Base-by-base conservation (phyloP, 2,797 vertebrate species). In the Acanthurus lineatus region DNA sequence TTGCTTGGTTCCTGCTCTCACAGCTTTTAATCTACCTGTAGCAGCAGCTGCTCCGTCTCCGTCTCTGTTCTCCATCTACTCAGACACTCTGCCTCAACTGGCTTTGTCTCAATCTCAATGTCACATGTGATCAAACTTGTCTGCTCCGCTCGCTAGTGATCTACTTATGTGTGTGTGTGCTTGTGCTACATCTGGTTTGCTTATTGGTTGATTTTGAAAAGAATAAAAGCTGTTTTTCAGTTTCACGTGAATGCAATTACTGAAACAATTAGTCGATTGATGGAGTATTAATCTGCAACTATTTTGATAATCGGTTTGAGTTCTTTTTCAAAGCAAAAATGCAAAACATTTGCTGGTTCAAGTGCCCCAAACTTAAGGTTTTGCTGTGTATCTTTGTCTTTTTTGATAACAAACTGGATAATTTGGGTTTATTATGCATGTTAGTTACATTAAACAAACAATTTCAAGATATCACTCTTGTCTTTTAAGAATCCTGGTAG, bases 11-110 rank as follows among this genome's bases (percentile, higher is more conserved):
- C 10, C 28, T n/a, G 0, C 59, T 67, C n/a, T 12, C 9, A 40
- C 76, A 65, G 49, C 16, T 58, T 71, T 69, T 38, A 54, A 51
- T 60, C 73, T 44, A 53, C 51, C 16, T 60, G 62, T 6, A 51
- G 72, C n/a, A 44, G 11, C 51, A 35, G 35, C 49, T 64, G 51
- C 62, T 68, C 49, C 20, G 65, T 70, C 58, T 35, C 5, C 32
- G 32, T 54, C 51, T 44, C 1, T 56, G 62, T 1, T 7, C 52
- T 59, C 4, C 32, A 14, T 52, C 65, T 58, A 8, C 53, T 38
- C 49, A 1, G 17, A 52, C 52, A 44, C 53, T 2, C 38, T 19
- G 7, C 12, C 42, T 10, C n/a, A 28, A 49, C 53, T 48, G 25
- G 42, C 28, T 78, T 22, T n/a, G n/a, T 81, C 60, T 66, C 53